These are phyloP conservation scores for Pluvialis apricaria DNA, from an alignment of 2,113 vertebrate species.

Conservation along the genomic window DNA sequence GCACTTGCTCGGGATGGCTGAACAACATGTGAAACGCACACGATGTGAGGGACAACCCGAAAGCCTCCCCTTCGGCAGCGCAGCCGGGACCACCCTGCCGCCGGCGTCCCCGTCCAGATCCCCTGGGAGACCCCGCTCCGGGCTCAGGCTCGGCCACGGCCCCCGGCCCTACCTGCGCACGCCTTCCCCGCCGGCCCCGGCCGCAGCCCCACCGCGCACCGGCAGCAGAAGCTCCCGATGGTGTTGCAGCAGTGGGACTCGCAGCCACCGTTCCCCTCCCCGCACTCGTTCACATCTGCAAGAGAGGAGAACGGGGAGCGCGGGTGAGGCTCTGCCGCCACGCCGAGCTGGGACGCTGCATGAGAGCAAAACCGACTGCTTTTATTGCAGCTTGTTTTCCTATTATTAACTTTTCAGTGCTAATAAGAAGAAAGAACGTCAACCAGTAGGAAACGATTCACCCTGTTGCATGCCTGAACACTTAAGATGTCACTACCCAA, in stretches of 20 bases:
- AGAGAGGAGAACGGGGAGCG: background rate
- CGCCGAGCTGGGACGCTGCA: rapidly evolving
- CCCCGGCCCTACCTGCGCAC: conserved; percentile 72
- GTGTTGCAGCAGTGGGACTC: conserved; percentile 79
- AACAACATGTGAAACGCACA: rapidly evolving
- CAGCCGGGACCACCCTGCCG: no score
- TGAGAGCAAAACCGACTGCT: rapidly evolving
- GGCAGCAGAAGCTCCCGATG: conserved; percentile 84
- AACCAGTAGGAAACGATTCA: rapidly evolving
- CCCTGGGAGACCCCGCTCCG: background rate
- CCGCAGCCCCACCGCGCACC: conserved; percentile 67
- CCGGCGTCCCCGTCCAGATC: no score
- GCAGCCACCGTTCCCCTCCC: conserved; percentile 74
- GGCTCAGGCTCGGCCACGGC: background rate
- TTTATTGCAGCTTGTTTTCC: background rate
- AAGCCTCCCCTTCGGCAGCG: rapidly evolving
- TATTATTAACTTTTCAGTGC: background rate
- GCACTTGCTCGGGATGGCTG: background rate
- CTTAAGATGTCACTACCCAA: background rate
- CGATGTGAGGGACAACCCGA: rapidly evolving
- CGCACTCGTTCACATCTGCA: conserved; percentile 81
- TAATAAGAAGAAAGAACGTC: rapidly evolving
- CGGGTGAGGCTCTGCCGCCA: rapidly evolving
- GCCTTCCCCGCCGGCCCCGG: conserved; percentile 74
- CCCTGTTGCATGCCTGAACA: rapidly evolving